These are phyloP conservation scores for Diabrotica virgifera DNA, from an alignment of 1,140 invertebrate species.

Conservation along the genomic window DNA sequence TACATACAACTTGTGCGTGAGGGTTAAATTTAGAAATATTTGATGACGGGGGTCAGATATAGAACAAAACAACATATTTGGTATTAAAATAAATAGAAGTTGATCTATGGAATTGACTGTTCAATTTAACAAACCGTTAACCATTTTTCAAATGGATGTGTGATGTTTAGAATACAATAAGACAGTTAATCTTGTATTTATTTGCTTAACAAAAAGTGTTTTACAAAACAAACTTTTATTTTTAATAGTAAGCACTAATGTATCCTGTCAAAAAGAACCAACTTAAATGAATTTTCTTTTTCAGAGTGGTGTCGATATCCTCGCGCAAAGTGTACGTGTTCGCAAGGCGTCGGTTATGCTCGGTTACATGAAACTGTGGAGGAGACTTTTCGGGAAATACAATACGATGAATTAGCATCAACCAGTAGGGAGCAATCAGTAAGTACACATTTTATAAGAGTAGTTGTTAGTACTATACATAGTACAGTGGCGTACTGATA, in stretches of 20 bases:
- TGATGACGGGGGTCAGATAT: too few relatives aligned
- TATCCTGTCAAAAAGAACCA: slow-evolving; percentile 12
- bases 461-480: too few relatives aligned
- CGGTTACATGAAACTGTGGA: slow-evolving; percentile 35
- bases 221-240: not conserved
- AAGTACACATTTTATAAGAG: not conserved
- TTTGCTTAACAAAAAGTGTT: not conserved
- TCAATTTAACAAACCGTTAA: too few relatives aligned
- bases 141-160: too few relatives aligned
- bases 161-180: not conserved
- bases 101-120: too few relatives aligned
- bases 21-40: too few relatives aligned
- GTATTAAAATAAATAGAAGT: too few relatives aligned
- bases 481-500: too few relatives aligned
- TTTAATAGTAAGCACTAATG: not conserved
- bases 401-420: slow-evolving; percentile 31
- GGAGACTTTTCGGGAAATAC: slow-evolving; percentile 28
- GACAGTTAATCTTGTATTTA: not conserved
- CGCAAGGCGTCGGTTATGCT: slow-evolving; percentile 32
- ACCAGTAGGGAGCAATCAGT: slow-evolving; percentile 33
- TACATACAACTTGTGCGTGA: too few relatives aligned
- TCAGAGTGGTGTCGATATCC: slow-evolving; percentile 40
- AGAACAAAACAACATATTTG: too few relatives aligned
- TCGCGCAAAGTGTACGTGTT: slow-evolving; percentile 37
- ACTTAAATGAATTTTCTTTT: slow-evolving; percentile 31